phyloP scores from a whole-genome alignment of 2,113 vertebrate species.

The Ochotona curzoniae region DNA sequence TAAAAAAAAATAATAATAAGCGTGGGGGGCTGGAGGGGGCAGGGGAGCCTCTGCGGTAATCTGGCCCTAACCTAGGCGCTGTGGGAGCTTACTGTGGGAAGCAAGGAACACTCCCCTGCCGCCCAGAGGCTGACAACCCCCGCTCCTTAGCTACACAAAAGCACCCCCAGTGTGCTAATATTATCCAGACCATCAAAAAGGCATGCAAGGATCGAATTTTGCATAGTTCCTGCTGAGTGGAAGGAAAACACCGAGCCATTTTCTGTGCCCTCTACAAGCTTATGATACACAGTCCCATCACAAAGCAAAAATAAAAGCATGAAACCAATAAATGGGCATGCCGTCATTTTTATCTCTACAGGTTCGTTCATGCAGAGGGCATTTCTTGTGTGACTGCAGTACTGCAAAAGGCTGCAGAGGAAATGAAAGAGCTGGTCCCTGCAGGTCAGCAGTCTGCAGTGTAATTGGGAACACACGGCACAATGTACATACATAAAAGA shows the following conservation, averaged over 20 bases:
- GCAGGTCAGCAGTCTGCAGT: constrained; percentile 65
- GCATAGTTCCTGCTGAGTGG: constrained; percentile 58
- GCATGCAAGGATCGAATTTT: constrained; percentile 74
- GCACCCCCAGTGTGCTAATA: constrained; percentile 69
- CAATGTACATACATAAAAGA: constrained; percentile 2
- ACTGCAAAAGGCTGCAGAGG: constrained; percentile 72
- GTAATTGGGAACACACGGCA: constrained; percentile 52
- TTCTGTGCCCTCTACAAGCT: constrained; percentile 67
- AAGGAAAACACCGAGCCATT: constrained; percentile 68
- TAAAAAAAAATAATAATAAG: constrained; percentile 69
- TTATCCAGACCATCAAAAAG: constrained; percentile 74
- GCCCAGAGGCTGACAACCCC: constrained; percentile 56
- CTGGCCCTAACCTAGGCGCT: constrained; percentile 72
- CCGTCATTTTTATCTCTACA: constrained; percentile 74
- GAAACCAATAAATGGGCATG: constrained; percentile 64
- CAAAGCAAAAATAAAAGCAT: constrained; percentile 72
- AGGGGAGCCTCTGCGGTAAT: constrained; percentile 24
- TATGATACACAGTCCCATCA: constrained; percentile 42
- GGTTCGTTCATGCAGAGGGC: constrained; percentile 72
- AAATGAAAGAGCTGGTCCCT: constrained; percentile 69
- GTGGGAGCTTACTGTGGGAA: constrained; percentile 53
- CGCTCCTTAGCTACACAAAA: constrained; percentile 54
- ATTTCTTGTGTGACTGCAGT: constrained; percentile 70
- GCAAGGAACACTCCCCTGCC: constrained; percentile 60
- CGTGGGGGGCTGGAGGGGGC: neutral